phyloP scores from a whole-genome alignment of 2,888 invertebrate genomes.

The Eucera pruinosa region DNA sequence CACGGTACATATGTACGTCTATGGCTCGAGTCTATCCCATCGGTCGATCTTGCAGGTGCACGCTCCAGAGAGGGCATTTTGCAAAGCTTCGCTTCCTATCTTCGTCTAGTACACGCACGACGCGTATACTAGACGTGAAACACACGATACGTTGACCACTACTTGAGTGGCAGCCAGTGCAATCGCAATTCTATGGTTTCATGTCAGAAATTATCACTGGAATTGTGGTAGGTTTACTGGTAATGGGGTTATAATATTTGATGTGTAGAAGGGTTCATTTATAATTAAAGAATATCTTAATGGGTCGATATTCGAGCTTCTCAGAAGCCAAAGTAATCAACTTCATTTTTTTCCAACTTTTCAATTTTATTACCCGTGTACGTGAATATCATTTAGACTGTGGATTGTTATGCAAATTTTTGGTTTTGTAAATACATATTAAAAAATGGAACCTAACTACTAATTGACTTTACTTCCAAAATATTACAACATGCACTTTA shows the following conservation, averaged over 20 bases:
- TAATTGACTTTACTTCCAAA: no score
- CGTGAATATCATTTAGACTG: no score
- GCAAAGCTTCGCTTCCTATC: slow-evolving; percentile 9
- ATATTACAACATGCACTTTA: no score
- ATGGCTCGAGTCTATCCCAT: slow-evolving; percentile 22
- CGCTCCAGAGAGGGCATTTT: slow-evolving; percentile 15
- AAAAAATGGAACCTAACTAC: no score
- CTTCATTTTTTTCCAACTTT: no score
- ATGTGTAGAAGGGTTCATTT: not conserved
- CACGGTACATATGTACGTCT: slow-evolving; percentile 11
- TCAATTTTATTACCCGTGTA: no score
- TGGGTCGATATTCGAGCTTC: no score
- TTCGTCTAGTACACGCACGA: not conserved
- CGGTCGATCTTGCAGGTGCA: slow-evolving; percentile 20
- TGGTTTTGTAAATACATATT: no score
- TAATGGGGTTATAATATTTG: no score
- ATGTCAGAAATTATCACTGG: not conserved
- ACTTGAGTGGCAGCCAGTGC: not conserved
- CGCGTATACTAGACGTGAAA: slow-evolving; percentile 43
- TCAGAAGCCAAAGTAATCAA: no score
- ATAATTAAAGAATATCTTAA: no score
- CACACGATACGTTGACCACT: slow-evolving; percentile 15
- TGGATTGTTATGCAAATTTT: no score
- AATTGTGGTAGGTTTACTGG: not conserved
- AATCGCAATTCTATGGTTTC: slow-evolving; percentile 12